These are phyloP conservation scores for Yponomeuta sedellus DNA, from an alignment of 2,888 invertebrate species.

Conservation along the genomic window DNA sequence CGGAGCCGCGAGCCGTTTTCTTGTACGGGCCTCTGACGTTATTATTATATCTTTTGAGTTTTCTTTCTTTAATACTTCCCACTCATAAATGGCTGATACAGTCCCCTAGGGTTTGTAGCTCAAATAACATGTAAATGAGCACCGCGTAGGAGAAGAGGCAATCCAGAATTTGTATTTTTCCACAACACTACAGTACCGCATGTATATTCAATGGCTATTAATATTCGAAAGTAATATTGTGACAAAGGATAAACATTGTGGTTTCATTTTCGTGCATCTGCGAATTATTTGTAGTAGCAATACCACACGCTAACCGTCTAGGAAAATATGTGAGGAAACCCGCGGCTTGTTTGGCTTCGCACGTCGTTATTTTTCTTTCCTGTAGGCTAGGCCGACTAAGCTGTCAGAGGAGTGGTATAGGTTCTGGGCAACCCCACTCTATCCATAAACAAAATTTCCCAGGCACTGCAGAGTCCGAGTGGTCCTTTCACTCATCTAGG, in stretches of 20 bases:
- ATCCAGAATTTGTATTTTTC: slow-evolving; percentile 14
- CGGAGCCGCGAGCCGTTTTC: slow-evolving; percentile 71
- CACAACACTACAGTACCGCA: not conserved
- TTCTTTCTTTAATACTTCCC: slow-evolving; percentile 74
- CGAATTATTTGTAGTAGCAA: too few species aligned
- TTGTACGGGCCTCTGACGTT: slow-evolving; percentile 66
- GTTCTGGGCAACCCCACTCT: too few species aligned
- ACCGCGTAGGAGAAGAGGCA: slow-evolving; percentile 49
- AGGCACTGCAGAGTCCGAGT: too few species aligned
- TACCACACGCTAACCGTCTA: too few species aligned
- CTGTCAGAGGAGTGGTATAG: too few species aligned
- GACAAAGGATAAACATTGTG: not conserved
- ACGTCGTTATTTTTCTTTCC: too few species aligned
- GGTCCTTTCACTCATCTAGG: too few species aligned
- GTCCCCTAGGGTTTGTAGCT: slow-evolving; percentile 70
- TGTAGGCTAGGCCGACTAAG: too few species aligned
- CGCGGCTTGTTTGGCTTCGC: too few species aligned
- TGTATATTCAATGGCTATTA: not conserved
- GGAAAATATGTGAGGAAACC: too few species aligned
- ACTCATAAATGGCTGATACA: slow-evolving; percentile 74
- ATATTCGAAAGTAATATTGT: not conserved
- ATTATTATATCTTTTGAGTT: slow-evolving; percentile 70
- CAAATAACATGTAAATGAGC: slow-evolving; percentile 76
- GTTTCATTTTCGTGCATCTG: too few species aligned
- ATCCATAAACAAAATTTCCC: too few species aligned